Conservation (phyloP, 2,888 invertebrate species). For the Ramazzottius varieornatus region DNA sequence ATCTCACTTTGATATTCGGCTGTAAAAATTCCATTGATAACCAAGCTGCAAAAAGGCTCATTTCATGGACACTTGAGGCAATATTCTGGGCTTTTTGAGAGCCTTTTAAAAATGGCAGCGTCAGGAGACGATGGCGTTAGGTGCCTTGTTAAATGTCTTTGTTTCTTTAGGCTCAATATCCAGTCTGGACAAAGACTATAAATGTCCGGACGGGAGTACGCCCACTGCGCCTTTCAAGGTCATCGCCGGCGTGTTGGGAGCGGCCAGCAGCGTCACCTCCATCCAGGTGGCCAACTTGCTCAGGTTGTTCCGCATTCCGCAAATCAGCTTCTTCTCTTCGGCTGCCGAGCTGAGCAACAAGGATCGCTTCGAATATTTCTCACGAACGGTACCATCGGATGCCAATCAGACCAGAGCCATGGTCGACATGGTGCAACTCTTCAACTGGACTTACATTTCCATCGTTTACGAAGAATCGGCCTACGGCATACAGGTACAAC, state of each 20-base stretch:
- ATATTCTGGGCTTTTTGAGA: no score
- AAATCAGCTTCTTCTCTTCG: slow-evolving; percentile 87
- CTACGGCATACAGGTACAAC: slow-evolving; percentile 72
- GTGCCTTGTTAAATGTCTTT: no score
- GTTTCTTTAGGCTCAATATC: not conserved
- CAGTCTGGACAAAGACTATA: slow-evolving; percentile 20
- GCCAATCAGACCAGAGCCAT: slow-evolving; percentile 68
- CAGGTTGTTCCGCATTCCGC: slow-evolving; percentile 72
- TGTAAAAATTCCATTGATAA: not conserved
- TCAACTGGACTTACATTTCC: slow-evolving; percentile 78
- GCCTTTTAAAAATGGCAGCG: no score
- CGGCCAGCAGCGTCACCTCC: slow-evolving; percentile 73
- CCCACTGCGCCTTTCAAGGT: slow-evolving; percentile 47
- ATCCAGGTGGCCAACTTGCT: slow-evolving; percentile 67
- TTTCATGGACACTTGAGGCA: no score
- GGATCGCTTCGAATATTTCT: slow-evolving; percentile 75
- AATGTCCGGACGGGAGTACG: slow-evolving; percentile 35
- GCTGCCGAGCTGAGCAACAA: slow-evolving; percentile 78
- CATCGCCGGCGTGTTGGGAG: slow-evolving; percentile 61
- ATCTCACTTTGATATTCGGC: no score
- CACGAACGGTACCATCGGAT: slow-evolving; percentile 75
- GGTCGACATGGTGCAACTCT: slow-evolving; percentile 60
- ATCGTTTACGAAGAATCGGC: slow-evolving; percentile 85
- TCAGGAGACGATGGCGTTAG: no score
- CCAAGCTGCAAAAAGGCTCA: not conserved